Evolutionary conservation across 2,113 vertebrate species (phyloP).

Genomic region (Candoia aspera): DNA sequence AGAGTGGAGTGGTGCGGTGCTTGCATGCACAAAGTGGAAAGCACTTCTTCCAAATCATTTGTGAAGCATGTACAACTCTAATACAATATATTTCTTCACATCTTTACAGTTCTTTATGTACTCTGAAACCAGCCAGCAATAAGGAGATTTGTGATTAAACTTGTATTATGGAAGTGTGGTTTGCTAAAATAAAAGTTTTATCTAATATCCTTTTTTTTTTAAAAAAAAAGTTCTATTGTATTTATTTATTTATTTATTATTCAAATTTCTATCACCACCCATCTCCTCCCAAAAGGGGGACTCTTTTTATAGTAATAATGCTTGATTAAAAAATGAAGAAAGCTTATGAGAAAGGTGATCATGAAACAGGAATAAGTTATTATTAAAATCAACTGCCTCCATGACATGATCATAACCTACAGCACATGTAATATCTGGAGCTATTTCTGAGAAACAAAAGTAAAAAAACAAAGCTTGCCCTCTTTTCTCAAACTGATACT

Average conservation of each 20-base stretch:
- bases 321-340: slow-evolving; percentile 21
- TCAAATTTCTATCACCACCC: too few relatives aligned
- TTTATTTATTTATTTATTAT: too few relatives aligned
- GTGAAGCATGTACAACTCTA: background rate
- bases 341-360: slow-evolving; percentile 10
- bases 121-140: background rate
- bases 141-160: slow-evolving; percentile 8
- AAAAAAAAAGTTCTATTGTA: background rate
- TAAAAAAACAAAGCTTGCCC: background rate
- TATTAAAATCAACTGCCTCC: background rate
- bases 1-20: too few relatives aligned
- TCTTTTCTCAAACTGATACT: background rate
- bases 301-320: slow-evolving; percentile 14
- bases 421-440: background rate
- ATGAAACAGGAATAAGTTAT: background rate
- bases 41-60: too few relatives aligned
- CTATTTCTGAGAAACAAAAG: too few relatives aligned
- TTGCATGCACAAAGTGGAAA: too few relatives aligned
- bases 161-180: background rate
- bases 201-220: background rate
- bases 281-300: too few relatives aligned
- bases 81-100: background rate
- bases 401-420: background rate
- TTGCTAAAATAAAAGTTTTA: slow-evolving; percentile 21
- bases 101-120: background rate